These are phyloP conservation scores for Aradophagus sp. DNA, from an alignment of 1,140 invertebrate genomes.

Conservation along the genomic window DNA sequence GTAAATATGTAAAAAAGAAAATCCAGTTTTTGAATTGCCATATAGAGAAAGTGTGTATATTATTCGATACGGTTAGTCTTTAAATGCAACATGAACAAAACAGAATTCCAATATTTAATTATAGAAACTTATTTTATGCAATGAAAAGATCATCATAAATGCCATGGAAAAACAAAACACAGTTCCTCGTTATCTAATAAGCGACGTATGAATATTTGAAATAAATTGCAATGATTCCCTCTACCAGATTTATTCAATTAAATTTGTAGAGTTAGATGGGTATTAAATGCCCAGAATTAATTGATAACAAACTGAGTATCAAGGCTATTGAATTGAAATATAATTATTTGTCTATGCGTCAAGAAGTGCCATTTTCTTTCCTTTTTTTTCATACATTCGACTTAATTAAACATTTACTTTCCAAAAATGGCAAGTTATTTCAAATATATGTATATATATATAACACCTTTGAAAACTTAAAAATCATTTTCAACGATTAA, in stretches of 20 bases:
- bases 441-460: too few species aligned
- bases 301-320: too few species aligned
- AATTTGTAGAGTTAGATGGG: slow-evolving; percentile 70
- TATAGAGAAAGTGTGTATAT: neutral
- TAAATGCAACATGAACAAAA: neutral
- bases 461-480: too few species aligned
- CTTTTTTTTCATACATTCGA: too few species aligned
- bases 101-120: slow-evolving; percentile 37
- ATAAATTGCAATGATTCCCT: slow-evolving; percentile 61
- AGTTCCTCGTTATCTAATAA: slow-evolving; percentile 37
- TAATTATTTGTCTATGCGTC: too few species aligned
- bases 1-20: slow-evolving; percentile 41
- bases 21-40: slow-evolving; percentile 24
- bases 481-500: too few species aligned
- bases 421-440: too few species aligned
- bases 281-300: too few species aligned
- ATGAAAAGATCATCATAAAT: slow-evolving; percentile 23
- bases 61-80: neutral
- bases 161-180: slow-evolving; percentile 26
- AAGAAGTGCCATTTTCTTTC: too few species aligned
- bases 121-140: slow-evolving; percentile 30
- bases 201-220: slow-evolving; percentile 2
- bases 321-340: too few species aligned
- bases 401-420: too few species aligned
- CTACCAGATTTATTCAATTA: slow-evolving; percentile 69